Conservation (phyloP, 2,888 invertebrate genomes). For the Drosophila macrospina region DNA sequence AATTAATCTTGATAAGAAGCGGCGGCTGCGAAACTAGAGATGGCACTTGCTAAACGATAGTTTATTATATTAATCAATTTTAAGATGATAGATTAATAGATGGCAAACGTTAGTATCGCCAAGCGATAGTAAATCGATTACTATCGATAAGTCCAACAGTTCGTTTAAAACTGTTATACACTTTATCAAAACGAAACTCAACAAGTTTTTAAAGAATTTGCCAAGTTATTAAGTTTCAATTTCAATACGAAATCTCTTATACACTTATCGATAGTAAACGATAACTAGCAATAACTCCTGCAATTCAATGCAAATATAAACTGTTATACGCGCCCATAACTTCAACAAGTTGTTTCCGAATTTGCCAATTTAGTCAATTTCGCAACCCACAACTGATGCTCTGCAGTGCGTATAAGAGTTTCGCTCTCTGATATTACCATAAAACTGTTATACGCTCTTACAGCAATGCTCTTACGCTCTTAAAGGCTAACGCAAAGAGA, state of each 20-base stretch:
- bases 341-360: conserved; percentile 72
- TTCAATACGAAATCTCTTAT: too few species aligned
- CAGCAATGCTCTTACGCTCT: conserved; percentile 14
- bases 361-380: conserved; percentile 50
- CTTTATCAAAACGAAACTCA: too few species aligned
- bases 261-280: not conserved
- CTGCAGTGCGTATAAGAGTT: conserved; percentile 55
- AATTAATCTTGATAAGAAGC: conserved; percentile 33
- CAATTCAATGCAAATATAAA: not conserved
- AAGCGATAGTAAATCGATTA: too few species aligned
- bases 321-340: conserved; percentile 14
- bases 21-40: conserved; percentile 25
- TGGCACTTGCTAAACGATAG: conserved; percentile 13
- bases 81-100: too few species aligned
- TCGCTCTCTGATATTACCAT: conserved; percentile 19
- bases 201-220: too few species aligned
- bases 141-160: too few species aligned
- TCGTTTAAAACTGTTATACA: too few species aligned
- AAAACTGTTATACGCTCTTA: conserved; percentile 49
- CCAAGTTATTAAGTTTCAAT: too few species aligned
- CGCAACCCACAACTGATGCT: conserved; percentile 26
- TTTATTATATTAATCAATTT: not conserved
- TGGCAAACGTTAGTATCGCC: too few species aligned
- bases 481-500: conserved; percentile 12
- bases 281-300: not conserved